Evolutionary conservation across 2,113 vertebrate genomes (phyloP).

Genomic region (Calonectris borealis): DNA sequence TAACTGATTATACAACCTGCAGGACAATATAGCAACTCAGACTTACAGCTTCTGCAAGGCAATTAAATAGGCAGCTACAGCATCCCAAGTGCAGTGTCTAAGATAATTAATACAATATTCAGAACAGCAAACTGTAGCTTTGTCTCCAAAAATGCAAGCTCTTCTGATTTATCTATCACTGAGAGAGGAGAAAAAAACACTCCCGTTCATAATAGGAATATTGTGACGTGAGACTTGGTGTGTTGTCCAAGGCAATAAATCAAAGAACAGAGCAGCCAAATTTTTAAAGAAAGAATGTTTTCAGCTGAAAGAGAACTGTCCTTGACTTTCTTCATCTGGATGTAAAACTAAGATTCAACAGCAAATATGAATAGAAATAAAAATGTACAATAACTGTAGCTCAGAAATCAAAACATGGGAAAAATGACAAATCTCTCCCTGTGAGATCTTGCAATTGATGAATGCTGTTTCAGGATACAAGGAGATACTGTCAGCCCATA

Average conservation of each 20-base stretch:
- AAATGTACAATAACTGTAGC: slow-evolving; percentile 10
- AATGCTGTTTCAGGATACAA: neutral
- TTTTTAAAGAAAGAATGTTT: slow-evolving; percentile 29
- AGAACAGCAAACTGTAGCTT: neutral
- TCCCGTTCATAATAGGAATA: neutral
- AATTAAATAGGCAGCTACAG: neutral
- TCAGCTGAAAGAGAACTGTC: slow-evolving; percentile 29
- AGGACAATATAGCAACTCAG: neutral
- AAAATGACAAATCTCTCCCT: neutral
- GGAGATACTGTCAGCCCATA: neutral
- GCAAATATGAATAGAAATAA: slow-evolving; percentile 30
- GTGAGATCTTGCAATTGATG: neutral
- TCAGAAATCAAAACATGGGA: neutral
- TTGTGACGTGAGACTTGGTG: neutral
- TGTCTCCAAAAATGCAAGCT: neutral
- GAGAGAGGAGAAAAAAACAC: neutral
- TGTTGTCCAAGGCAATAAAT: slow-evolving; percentile 60
- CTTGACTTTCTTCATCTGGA: slow-evolving; percentile 33
- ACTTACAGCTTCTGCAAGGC: neutral
- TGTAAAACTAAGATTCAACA: slow-evolving; percentile 18
- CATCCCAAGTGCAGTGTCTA: neutral
- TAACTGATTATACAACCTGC: neutral
- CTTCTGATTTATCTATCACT: slow-evolving; percentile 16
- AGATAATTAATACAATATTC: neutral
- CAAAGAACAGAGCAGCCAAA: slow-evolving; percentile 48